phyloP scores from a whole-genome alignment of 2,888 invertebrate genomes.

The Smittia sp. region DNA sequence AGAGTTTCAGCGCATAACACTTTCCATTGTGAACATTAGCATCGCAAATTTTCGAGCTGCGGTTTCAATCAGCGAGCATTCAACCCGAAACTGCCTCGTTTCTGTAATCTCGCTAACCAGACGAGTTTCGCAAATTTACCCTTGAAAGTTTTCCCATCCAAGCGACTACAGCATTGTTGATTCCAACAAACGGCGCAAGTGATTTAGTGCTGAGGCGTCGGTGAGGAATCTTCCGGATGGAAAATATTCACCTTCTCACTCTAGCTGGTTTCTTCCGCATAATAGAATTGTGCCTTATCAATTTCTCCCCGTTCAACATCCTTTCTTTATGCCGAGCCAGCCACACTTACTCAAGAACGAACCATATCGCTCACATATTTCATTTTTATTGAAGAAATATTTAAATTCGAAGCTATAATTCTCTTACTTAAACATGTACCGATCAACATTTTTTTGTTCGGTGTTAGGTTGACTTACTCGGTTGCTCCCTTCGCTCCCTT shows the following conservation, averaged over 20 bases:
- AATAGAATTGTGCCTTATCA: background rate
- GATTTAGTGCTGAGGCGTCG: background rate
- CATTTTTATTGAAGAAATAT: constrained; percentile 40
- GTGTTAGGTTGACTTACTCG: background rate
- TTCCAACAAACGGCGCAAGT: background rate
- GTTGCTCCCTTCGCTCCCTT: background rate
- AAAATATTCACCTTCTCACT: background rate
- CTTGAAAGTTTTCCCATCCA: background rate
- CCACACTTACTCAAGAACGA: background rate
- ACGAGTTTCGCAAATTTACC: background rate
- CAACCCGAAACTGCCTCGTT: too few relatives aligned
- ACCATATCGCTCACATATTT: constrained; percentile 32
- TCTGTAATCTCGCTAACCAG: too few relatives aligned
- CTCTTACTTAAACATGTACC: constrained; percentile 9
- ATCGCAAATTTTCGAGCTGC: too few relatives aligned
- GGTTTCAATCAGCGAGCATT: background rate
- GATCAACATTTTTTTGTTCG: background rate
- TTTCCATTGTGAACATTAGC: constrained; percentile 18
- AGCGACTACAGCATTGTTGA: background rate
- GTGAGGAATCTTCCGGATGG: background rate
- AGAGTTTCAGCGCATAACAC: background rate
- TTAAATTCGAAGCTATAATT: constrained; percentile 10
- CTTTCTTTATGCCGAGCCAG: background rate
- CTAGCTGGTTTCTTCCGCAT: background rate
- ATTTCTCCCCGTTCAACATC: background rate